Percentiles rank a stretch among this genome's conserved stretches.
Evolutionary conservation across 2,797 vertebrate genomes (phyloP).

Genomic region (Columba guinea): DNA sequence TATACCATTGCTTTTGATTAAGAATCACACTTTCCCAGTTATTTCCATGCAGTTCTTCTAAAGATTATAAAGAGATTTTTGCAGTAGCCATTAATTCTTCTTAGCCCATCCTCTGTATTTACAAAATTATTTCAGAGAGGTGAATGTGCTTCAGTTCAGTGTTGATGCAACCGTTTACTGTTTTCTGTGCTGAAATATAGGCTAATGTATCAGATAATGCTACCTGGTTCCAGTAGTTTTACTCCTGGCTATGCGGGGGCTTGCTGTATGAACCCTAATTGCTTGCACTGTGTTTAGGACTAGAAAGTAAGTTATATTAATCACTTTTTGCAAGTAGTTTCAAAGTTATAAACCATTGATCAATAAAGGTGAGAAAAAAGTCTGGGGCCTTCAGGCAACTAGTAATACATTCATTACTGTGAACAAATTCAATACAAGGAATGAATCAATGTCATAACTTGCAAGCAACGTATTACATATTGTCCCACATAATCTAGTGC

Average conservation of each 20-base stretch:
- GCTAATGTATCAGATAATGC: background rate
- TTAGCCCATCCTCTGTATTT: background rate
- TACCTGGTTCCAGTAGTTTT: background rate
- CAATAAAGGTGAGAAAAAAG: slow-evolving; percentile 32
- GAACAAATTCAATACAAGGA: slow-evolving; percentile 38
- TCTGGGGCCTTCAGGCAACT: background rate
- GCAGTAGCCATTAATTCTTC: slow-evolving; percentile 1
- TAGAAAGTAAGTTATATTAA: slow-evolving; percentile 24
- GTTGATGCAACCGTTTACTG: background rate
- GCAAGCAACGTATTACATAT: background rate
- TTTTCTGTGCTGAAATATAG: slow-evolving; percentile 2
- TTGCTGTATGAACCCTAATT: background rate
- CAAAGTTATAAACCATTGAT: slow-evolving; percentile 22
- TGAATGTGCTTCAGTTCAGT: background rate
- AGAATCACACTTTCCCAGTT: background rate
- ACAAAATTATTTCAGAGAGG: background rate
- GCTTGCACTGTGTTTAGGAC: background rate
- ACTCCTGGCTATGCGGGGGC: background rate
- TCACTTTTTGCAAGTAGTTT: slow-evolving; percentile 33
- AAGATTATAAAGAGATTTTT: background rate
- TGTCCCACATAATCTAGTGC: background rate
- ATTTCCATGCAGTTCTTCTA: background rate
- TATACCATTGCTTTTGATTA: background rate
- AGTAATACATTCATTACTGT: slow-evolving; percentile 28
- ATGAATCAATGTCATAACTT: slow-evolving; percentile 46